Conservation (phyloP, 2,888 invertebrate genomes). For the Drosophila hamatofila region DNA sequence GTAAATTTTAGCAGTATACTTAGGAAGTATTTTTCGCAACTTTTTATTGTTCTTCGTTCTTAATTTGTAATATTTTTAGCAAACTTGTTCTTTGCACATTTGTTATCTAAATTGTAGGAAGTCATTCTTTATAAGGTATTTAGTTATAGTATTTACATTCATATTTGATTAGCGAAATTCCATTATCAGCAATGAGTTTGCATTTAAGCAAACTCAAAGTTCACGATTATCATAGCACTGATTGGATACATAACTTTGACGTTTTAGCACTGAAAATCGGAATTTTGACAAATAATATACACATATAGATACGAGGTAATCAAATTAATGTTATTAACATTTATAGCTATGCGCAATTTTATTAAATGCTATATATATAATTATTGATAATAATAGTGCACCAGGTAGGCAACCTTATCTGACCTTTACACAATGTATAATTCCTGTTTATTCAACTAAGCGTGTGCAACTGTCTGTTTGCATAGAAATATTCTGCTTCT, state of each 20-base stretch:
- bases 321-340: conserved; percentile 3
- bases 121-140: conserved; percentile 1
- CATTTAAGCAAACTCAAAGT: background rate
- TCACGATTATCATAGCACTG: background rate
- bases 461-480: background rate
- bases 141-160: background rate
- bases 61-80: background rate
- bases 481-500: conserved; percentile 4
- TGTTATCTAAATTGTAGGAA: background rate
- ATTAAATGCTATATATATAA: conserved; percentile 8
- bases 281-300: too few relatives aligned
- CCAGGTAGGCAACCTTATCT: conserved; percentile 10
- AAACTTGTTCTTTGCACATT: background rate
- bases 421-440: conserved; percentile 7
- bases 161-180: background rate
- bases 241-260: conserved; percentile 1
- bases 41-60: background rate
- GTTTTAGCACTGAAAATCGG: background rate
- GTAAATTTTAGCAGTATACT: too few relatives aligned
- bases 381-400: background rate
- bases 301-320: conserved; percentile 3
- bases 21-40: background rate
- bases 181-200: background rate
- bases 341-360: background rate
- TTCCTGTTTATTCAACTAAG: conserved; percentile 2